Percentiles rank a stretch among this genome's conserved stretches.
phyloP scores from a whole-genome alignment of 2,888 invertebrate species.

The Phyllotreta striolata region DNA sequence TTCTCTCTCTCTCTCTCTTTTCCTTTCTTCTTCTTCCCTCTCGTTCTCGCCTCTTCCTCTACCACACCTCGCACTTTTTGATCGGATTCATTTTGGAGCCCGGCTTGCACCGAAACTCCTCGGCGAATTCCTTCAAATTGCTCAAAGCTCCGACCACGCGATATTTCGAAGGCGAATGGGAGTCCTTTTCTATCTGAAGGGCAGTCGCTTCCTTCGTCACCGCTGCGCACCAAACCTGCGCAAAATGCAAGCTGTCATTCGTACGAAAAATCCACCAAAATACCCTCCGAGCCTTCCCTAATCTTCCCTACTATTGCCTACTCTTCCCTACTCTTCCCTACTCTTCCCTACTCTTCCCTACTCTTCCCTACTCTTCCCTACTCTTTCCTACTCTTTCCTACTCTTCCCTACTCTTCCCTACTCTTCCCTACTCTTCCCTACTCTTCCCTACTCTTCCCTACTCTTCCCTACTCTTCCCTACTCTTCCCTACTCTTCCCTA shows the following conservation, averaged over 20 bases:
- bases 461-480: too few relatives aligned
- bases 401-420: too few relatives aligned
- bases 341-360: too few relatives aligned
- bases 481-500: too few relatives aligned
- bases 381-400: too few relatives aligned
- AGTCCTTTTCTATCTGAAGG: constrained; percentile 91
- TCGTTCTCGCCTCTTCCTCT: constrained; percentile 51
- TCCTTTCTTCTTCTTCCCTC: not conserved
- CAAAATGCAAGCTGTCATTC: constrained; percentile 13
- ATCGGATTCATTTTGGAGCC: constrained; percentile 86
- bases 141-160: constrained; percentile 86
- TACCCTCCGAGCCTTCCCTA: too few relatives aligned
- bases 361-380: too few relatives aligned
- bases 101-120: constrained; percentile 77
- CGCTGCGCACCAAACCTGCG: constrained; percentile 81
- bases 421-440: too few relatives aligned
- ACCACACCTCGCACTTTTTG: constrained; percentile 91
- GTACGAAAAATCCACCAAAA: not conserved
- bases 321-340: too few relatives aligned
- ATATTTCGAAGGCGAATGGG: constrained; percentile 88
- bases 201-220: constrained; percentile 85
- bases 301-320: too few relatives aligned
- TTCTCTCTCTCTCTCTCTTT: not conserved
- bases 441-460: too few relatives aligned
- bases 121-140: constrained; percentile 84